Evolutionary conservation across 2,113 vertebrate genomes (phyloP), one percentile per base, ranked within the genome.

Genomic region (Hippocampus comes): DNA sequence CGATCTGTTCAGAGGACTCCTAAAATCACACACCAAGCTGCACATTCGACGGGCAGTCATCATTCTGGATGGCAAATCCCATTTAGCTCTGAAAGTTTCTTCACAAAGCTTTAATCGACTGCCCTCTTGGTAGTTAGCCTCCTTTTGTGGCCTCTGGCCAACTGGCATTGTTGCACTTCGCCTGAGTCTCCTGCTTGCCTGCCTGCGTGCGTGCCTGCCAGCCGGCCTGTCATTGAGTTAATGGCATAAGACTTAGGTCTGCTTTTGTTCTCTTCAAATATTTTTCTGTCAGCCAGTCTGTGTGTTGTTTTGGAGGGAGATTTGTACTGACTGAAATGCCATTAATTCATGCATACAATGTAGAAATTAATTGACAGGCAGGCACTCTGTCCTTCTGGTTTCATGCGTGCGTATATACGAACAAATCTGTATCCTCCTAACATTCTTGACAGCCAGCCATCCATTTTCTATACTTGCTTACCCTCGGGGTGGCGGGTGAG

Each of bases 151-250:
- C 80, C 66, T 42, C 12, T 1, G 59, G 75, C 76, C 71, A 79
- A 78, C 60, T 71, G 9, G 63, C 63, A 66, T 68, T 0, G 41
- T 43, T 55, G 27, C 56, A 75, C 73, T 48, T 59, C 70, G 78
- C 81, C 72, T 65, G 76, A 74, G 68, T 65, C 41, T 57, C 67
- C 78, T 68, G n/a, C 48, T 41, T 20, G 43, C 12, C 18, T 10
- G 43, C 68, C 73, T 34, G 30, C 5, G 4, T 14, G 68, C 46
- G 59, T 71, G 17, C 64, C 60, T 71, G 70, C 67, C 71, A 46
- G 46, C 53, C 1, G 49, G 66, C 75, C 80, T 79, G 72, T 85
- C 82, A 88, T 88, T 85, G 79, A 76, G 74, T 84, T 89, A 87
- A 91, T 87, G 23, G 69, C 79, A 42, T 42, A 5, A 42, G 38